Percentiles rank a stretch among this genome's conserved stretches.
Conservation (phyloP, 2,888 invertebrate species). For the Eurytoma californica region DNA sequence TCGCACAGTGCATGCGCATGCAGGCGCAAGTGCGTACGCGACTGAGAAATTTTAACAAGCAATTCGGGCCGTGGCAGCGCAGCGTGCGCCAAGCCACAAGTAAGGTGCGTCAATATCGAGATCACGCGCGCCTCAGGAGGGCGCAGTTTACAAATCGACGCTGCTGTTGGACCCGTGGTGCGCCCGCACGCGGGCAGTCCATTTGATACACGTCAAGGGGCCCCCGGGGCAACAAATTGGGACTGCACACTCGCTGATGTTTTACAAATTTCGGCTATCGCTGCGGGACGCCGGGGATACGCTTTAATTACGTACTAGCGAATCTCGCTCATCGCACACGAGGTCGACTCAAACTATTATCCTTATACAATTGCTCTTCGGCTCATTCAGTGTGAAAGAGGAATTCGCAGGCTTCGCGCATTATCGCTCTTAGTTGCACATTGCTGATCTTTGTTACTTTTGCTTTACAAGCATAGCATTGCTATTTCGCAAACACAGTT, state of each 20-base stretch:
- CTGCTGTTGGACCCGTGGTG: not conserved
- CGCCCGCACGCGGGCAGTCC: constrained; percentile 36
- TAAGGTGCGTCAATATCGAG: constrained; percentile 46
- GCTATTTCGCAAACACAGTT: too few relatives aligned
- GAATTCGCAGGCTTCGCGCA: too few relatives aligned
- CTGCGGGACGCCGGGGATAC: constrained; percentile 34
- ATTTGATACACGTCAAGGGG: constrained; percentile 32
- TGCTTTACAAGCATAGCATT: too few relatives aligned
- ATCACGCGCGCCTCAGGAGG: constrained; percentile 51
- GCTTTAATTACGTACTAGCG: constrained; percentile 49
- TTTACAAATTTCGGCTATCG: constrained; percentile 51
- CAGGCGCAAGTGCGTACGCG: not conserved
- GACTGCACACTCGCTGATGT: constrained; percentile 40
- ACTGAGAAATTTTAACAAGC: constrained; percentile 28
- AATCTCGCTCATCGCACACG: too few relatives aligned
- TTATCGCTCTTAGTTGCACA: too few relatives aligned
- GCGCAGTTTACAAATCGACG: constrained; percentile 51
- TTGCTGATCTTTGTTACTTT: too few relatives aligned
- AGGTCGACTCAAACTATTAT: not conserved
- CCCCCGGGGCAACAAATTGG: constrained; percentile 48
- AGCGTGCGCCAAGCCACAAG: not conserved
- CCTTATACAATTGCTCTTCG: too few relatives aligned
- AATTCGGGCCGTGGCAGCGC: constrained; percentile 5
- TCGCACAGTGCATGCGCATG: not conserved
- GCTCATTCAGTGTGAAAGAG: too few relatives aligned